A percentile compares a stretch with the other conserved stretches of the same genome.
These are phyloP conservation scores for Chitala chitala DNA, from an alignment of 2,113 vertebrate species.

Conservation along the genomic window DNA sequence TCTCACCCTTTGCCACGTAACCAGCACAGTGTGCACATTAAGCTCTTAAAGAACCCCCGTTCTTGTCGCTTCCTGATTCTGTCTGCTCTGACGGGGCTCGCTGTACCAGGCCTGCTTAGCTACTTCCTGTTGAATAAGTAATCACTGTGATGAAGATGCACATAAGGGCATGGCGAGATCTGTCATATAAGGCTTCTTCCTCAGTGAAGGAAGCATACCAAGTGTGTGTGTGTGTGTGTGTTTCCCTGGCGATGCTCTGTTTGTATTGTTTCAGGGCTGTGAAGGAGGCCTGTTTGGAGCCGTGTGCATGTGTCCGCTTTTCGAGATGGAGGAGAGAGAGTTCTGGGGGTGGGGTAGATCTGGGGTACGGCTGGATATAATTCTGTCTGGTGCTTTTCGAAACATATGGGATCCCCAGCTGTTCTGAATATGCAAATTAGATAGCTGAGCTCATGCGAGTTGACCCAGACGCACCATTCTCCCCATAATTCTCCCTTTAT, in stretches of 20 bases:
- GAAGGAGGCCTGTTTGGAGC: slow-evolving; percentile 32
- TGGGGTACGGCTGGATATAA: slow-evolving; percentile 41
- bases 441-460: slow-evolving; percentile 37
- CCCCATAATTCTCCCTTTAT: slow-evolving; percentile 33
- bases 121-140: slow-evolving; percentile 52
- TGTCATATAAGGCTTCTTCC: slow-evolving; percentile 58
- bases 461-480: slow-evolving; percentile 40
- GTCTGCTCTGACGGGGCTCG: slow-evolving; percentile 38
- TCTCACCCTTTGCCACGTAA: slow-evolving; percentile 8
- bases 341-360: slow-evolving; percentile 32
- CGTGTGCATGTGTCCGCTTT: slow-evolving; percentile 23
- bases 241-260: slow-evolving; percentile 32
- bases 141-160: slow-evolving; percentile 40
- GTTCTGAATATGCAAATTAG: slow-evolving; percentile 63
- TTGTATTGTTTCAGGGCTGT: slow-evolving; percentile 35
- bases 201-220: slow-evolving; percentile 28
- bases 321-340: slow-evolving; percentile 10
- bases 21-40: no score
- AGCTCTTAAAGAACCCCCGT: no score
- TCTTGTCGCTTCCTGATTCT: background rate
- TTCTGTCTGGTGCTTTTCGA: slow-evolving; percentile 45
- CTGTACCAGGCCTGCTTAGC: slow-evolving; percentile 39
- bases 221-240: slow-evolving; percentile 20
- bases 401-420: slow-evolving; percentile 63
- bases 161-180: slow-evolving; percentile 42